These are phyloP conservation scores for Calycopis cecrops DNA, from an alignment of 1,140 invertebrate genomes.

Conservation along the genomic window DNA sequence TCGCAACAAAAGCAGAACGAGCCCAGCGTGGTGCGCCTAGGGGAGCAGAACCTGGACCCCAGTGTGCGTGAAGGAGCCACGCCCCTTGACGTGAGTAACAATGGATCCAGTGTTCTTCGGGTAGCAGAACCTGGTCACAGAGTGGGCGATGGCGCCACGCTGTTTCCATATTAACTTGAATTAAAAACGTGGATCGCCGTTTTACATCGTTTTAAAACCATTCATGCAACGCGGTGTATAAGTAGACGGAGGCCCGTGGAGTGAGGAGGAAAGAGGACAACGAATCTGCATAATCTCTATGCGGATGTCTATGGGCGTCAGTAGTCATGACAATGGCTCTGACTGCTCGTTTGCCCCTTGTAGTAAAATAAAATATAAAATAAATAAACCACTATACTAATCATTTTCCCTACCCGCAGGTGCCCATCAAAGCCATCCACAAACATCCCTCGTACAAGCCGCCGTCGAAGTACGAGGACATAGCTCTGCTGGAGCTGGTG, in stretches of 20 bases:
- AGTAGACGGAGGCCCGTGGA: conserved; percentile 50
- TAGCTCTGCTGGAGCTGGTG: conserved; percentile 47
- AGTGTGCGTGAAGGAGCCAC: conserved; percentile 41
- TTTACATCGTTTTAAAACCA: no score
- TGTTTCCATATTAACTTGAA: no score
- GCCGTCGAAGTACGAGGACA: conserved; percentile 49
- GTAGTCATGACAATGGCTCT: no score
- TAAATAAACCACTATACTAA: no score
- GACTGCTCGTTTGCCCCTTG: no score
- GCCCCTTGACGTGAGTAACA: conserved; percentile 49
- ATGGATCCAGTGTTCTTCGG: conserved; percentile 45
- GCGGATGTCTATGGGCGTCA: no score
- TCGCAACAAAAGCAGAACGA: conserved; percentile 20
- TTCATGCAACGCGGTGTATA: no score
- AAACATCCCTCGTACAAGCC: conserved; percentile 45
- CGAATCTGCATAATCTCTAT: no score
- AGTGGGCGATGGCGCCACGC: conserved; percentile 15
- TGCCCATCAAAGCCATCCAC: conserved; percentile 45
- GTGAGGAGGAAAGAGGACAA: conserved; percentile 50
- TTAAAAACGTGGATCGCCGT: no score
- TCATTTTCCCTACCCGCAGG: conserved; percentile 26
- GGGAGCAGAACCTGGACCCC: conserved; percentile 57
- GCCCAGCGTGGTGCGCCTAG: conserved; percentile 50
- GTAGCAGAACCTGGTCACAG: conserved; percentile 53
- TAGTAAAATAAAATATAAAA: no score